These are phyloP conservation scores for Drosophila miranda DNA, from an alignment of 1,140 invertebrate genomes.

Conservation along the genomic window DNA sequence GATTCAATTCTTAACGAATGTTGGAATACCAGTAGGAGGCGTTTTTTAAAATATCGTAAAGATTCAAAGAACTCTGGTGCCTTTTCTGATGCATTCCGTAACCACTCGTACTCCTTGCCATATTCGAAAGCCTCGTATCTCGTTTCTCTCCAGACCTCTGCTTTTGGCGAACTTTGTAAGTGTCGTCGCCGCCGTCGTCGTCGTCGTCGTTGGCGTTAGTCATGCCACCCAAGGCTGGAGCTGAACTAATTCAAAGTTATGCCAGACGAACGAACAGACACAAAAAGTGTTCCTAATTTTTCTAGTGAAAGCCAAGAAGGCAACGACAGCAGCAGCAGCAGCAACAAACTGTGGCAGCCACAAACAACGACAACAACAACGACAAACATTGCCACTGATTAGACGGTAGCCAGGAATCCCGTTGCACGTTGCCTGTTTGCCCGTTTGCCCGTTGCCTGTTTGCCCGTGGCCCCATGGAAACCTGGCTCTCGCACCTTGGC, in stretches of 20 bases:
- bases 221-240: conserved; percentile 35
- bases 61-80: no score
- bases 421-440: conserved; percentile 29
- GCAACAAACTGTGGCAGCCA: conserved; percentile 1
- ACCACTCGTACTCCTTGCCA: no score
- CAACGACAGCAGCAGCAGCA: conserved; percentile 9
- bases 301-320: conserved; percentile 69
- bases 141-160: no score
- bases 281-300: conserved; percentile 54
- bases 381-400: conserved; percentile 56
- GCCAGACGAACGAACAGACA: conserved; percentile 26
- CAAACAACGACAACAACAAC: conserved; percentile 14
- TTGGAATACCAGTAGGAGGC: no score
- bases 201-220: conserved; percentile 11
- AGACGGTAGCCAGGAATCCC: conserved; percentile 50
- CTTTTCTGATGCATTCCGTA: no score
- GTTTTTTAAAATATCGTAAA: no score
- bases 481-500: conserved; percentile 63
- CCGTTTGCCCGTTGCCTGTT: conserved; percentile 26
- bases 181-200: background rate
- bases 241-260: conserved; percentile 61
- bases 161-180: no score
- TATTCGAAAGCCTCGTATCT: no score
- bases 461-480: conserved; percentile 30
- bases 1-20: no score